Conservation (phyloP, 2,113 vertebrate genomes). For the Noturus placidus region DNA sequence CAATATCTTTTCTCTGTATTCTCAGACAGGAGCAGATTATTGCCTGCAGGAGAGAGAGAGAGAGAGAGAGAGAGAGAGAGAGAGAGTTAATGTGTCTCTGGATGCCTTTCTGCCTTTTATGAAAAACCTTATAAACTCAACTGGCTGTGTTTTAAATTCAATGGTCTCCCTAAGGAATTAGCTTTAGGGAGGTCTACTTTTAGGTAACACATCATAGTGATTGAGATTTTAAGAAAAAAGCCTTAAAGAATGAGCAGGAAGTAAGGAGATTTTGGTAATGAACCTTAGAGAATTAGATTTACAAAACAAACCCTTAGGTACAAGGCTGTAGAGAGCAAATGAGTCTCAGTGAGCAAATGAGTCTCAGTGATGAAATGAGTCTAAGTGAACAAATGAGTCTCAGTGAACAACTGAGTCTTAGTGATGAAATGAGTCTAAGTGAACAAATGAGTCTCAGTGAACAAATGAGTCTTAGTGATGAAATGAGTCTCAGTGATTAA, state of each 20-base stretch:
- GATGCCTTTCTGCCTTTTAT: neutral
- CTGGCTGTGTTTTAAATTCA: conserved; percentile 5
- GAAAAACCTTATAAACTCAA: neutral
- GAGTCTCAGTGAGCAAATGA: neutral
- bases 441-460: no score
- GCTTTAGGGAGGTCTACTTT: neutral
- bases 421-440: no score
- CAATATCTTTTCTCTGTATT: neutral
- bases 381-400: neutral
- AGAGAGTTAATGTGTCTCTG: neutral
- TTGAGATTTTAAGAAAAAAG: neutral
- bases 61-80: no score
- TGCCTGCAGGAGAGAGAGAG: neutral
- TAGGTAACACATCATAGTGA: neutral
- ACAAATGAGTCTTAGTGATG: no score
- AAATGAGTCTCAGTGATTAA: no score
- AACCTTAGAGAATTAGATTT: neutral
- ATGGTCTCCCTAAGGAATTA: neutral
- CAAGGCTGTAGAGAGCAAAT: neutral
- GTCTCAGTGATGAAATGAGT: neutral
- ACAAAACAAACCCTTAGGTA: neutral
- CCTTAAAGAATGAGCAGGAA: neutral
- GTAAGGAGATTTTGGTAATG: neutral
- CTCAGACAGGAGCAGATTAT: neutral
- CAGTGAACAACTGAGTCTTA: no score